Evolutionary conservation across 2,888 invertebrate genomes (phyloP), one percentile per base, ranked within the genome.

Genomic region (Ellobium chinense): DNA sequence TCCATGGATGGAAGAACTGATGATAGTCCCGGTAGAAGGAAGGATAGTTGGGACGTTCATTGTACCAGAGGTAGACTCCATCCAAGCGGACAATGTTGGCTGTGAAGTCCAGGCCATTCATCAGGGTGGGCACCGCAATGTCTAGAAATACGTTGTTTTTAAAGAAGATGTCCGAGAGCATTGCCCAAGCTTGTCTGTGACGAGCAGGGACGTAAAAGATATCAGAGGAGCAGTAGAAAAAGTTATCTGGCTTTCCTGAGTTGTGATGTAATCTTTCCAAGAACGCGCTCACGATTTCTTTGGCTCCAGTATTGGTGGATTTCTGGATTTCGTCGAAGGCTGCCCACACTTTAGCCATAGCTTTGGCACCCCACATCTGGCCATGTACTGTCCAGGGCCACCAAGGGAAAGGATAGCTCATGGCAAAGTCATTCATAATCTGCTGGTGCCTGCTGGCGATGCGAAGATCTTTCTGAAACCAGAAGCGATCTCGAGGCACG

Each of bases 401-500:
- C 75, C 75, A 75, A 9, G 62, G 75, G 46, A 63, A 37, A 21
- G 62, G 63, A 21, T 63, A 63, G 21, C 29, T 27, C 29, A 75
- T 62, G 3, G 66, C 66, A n/a, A 66, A 66, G 12, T 75, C 75
- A 1, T 37, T 34, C 46, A 75, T 39, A n/a, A 63, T 63, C 46
- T 75, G 62, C 39, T 39, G 37, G 27, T 27, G 24, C 18, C 62
- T 36, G 46, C 46, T 62, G 46, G 75, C 75, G n/a, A 75, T 65
- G n/a, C 63, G n/a, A 21, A 77, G n/a, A 56, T 77, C 58, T 56
- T 54, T 66, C 76, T 77, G 76, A 34, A 66, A 77, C 66, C 66
- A 65, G 14, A 77, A 36, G 31, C 58, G n/a, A 21, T 77, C 76
- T 7, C 68, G 46, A 12, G 76, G 76, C n/a, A 77, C 24, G 34